These are phyloP conservation scores for Nasonia oneida DNA, from an alignment of 2,888 invertebrate species.

Conservation along the genomic window DNA sequence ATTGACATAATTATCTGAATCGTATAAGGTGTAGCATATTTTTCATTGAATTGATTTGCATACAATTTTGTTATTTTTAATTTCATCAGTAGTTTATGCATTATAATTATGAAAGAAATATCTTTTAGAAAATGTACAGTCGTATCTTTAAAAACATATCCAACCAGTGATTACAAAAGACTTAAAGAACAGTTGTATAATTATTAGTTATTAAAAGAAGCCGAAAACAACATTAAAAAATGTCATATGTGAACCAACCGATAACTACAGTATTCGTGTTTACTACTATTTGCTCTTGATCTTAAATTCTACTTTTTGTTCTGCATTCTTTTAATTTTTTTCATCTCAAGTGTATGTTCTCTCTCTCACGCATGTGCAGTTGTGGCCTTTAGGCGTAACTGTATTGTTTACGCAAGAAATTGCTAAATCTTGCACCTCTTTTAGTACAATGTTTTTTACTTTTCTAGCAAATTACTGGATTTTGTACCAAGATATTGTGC, in stretches of 20 bases:
- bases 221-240: not conserved
- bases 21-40: no score
- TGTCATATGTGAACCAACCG: slow-evolving; percentile 7
- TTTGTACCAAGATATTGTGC: not conserved
- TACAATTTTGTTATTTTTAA: no score
- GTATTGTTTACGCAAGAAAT: slow-evolving; percentile 56
- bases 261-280: not conserved
- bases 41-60: no score
- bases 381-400: slow-evolving; percentile 46
- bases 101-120: no score
- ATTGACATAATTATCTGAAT: no score
- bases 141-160: not conserved
- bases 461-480: slow-evolving; percentile 4
- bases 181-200: not conserved
- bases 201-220: slow-evolving; percentile 8
- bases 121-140: not conserved
- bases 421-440: slow-evolving; percentile 50
- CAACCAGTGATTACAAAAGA: not conserved
- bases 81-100: no score
- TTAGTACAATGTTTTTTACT: slow-evolving; percentile 32
- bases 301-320: slow-evolving; percentile 41
- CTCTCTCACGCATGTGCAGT: slow-evolving; percentile 11
- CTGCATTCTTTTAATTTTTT: slow-evolving; percentile 41
- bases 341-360: slow-evolving; percentile 2
- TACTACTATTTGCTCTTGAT: slow-evolving; percentile 42